These are phyloP conservation scores for Acromyrmex heyeri DNA, from an alignment of 1,140 invertebrate genomes.

Conservation along the genomic window DNA sequence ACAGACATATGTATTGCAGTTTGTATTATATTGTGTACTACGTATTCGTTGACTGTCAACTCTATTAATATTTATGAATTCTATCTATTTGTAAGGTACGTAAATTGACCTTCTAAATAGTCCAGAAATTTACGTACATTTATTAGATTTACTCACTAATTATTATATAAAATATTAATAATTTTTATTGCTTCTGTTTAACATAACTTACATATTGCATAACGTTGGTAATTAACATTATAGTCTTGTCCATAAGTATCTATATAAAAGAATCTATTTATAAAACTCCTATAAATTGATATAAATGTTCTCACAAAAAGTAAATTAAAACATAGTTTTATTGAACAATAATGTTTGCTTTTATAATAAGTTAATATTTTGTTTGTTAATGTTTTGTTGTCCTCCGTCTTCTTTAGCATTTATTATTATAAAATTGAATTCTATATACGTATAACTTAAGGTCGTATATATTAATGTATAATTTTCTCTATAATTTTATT, in stretches of 20 bases:
- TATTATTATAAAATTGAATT: too few relatives aligned
- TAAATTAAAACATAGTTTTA: too few relatives aligned
- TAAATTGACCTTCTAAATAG: neutral
- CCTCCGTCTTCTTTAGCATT: too few relatives aligned
- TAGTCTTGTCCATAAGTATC: too few relatives aligned
- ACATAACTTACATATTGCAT: neutral
- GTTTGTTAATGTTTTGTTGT: too few relatives aligned
- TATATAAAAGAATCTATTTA: too few relatives aligned
- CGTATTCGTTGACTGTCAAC: neutral
- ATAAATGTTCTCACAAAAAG: too few relatives aligned
- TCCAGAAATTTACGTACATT: neutral
- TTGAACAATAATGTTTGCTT: too few relatives aligned
- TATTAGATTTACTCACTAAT: neutral
- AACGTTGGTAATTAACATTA: neutral
- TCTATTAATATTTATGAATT: conserved; percentile 20
- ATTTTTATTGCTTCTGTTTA: neutral
- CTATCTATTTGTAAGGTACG: conserved; percentile 15
- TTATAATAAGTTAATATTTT: too few relatives aligned
- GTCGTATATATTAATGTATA: too few relatives aligned
- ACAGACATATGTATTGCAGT: neutral
- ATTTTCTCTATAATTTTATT: neutral
- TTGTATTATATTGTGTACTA: neutral
- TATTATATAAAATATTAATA: neutral
- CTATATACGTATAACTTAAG: too few relatives aligned
- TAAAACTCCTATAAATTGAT: too few relatives aligned